phyloP scores from a whole-genome alignment of 2,797 vertebrate species.

The Lophotriccus pileatus region DNA sequence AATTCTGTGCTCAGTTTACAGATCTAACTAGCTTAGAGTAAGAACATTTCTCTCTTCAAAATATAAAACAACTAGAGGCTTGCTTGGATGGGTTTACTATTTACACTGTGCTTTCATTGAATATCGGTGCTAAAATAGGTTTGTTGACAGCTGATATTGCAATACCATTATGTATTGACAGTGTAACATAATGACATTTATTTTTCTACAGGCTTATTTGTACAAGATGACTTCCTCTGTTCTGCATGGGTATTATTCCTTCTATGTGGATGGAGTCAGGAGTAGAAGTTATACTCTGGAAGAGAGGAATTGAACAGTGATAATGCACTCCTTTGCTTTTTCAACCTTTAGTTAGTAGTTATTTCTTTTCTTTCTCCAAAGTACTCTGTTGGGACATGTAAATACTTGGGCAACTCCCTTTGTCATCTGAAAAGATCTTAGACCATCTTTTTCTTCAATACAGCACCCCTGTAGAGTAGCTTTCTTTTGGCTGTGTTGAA shows the following conservation, averaged over 20 bases:
- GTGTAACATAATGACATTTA: not conserved
- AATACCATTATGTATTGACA: not conserved
- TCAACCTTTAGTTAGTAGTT: not conserved
- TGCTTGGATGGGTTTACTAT: not conserved
- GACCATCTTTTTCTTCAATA: not conserved
- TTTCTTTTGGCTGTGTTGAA: not conserved
- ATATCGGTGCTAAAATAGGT: not conserved
- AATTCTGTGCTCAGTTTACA: constrained; percentile 54
- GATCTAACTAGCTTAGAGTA: not conserved
- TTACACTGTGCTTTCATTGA: not conserved
- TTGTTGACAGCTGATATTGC: not conserved
- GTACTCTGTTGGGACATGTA: not conserved
- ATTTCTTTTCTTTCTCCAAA: not conserved
- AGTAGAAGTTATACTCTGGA: not conserved
- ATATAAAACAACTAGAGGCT: not conserved
- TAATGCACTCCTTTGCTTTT: not conserved
- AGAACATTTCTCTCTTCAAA: constrained; percentile 13
- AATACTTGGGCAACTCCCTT: not conserved
- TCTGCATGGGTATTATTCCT: not conserved
- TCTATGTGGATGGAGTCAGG: not conserved
- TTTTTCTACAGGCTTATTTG: not conserved
- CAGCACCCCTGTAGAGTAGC: rapidly evolving
- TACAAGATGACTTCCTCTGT: not conserved
- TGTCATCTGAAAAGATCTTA: not conserved
- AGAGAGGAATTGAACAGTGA: not conserved